Conservation (phyloP, 1,140 invertebrate genomes). For the Ceratosolen solmsi region DNA sequence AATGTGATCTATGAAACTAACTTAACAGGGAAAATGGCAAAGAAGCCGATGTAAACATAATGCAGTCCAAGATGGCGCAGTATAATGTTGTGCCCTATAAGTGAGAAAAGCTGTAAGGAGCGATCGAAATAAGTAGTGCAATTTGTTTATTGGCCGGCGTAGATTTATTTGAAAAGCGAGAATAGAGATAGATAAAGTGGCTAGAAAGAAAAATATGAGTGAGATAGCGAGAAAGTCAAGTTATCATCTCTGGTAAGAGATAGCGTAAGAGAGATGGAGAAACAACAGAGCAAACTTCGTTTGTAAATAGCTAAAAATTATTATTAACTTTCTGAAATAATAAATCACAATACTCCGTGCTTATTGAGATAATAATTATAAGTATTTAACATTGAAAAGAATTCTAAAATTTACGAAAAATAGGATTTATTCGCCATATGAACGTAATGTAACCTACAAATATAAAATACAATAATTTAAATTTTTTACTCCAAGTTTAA, state of each 20-base stretch:
- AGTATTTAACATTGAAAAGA: background rate
- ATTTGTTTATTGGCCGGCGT: background rate
- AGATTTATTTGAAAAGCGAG: background rate
- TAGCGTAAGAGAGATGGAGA: background rate
- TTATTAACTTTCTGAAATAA: background rate
- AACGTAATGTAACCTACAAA: background rate
- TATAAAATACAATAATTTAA: background rate
- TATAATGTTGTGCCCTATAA: background rate
- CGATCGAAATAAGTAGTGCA: conserved; percentile 5
- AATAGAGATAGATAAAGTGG: background rate
- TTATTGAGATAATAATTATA: background rate
- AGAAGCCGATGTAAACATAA: conserved; percentile 12
- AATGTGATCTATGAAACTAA: background rate
- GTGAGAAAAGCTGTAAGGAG: background rate
- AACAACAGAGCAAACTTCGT: background rate
- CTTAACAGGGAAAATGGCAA: background rate
- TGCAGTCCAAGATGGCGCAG: conserved; percentile 26
- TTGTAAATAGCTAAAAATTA: background rate
- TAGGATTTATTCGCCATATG: background rate
- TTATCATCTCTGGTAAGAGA: background rate
- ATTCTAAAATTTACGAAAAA: background rate
- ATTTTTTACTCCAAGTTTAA: no score
- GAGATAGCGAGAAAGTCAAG: background rate
- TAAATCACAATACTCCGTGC: no score
- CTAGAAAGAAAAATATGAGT: background rate